Evolutionary conservation across 2,113 vertebrate genomes (phyloP).

Genomic region (Sebastes schlegelii): DNA sequence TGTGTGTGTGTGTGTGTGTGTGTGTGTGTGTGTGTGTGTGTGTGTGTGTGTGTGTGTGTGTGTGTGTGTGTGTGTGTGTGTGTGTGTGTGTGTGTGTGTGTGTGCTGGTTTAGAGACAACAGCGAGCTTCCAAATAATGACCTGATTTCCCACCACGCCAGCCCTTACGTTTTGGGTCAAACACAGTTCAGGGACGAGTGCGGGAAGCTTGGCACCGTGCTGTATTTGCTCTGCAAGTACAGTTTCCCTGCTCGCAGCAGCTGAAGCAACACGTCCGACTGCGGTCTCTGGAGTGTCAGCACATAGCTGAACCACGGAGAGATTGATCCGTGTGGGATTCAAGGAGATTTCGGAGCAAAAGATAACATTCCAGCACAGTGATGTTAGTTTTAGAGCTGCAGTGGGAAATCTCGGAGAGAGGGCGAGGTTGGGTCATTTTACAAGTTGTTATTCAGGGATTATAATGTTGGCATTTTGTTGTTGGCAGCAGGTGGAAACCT

Average conservation of each 20-base stretch:
- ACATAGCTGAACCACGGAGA: neutral
- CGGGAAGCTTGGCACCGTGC: constrained; percentile 8
- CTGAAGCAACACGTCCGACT: constrained; percentile 51
- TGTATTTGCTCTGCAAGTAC: neutral
- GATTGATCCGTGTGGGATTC: neutral
- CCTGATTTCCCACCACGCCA: neutral
- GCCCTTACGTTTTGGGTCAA: constrained; percentile 21
- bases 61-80: too few species aligned
- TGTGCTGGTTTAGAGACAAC: constrained; percentile 2
- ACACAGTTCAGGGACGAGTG: constrained; percentile 35
- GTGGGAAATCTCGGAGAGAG: constrained; percentile 21
- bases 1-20: too few species aligned
- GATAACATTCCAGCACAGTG: constrained; percentile 66
- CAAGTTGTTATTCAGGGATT: neutral
- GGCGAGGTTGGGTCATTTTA: neutral
- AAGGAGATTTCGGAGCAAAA: constrained; percentile 17
- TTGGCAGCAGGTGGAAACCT: neutral
- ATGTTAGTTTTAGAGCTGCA: constrained; percentile 52
- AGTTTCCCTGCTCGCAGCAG: constrained; percentile 23
- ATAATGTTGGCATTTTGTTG: neutral
- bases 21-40: too few species aligned
- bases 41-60: neutral
- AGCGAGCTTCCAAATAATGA: constrained; percentile 2
- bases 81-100: neutral
- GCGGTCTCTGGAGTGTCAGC: constrained; percentile 17